Conservation (phyloP, 2,113 vertebrate genomes). For the Candoia aspera region DNA sequence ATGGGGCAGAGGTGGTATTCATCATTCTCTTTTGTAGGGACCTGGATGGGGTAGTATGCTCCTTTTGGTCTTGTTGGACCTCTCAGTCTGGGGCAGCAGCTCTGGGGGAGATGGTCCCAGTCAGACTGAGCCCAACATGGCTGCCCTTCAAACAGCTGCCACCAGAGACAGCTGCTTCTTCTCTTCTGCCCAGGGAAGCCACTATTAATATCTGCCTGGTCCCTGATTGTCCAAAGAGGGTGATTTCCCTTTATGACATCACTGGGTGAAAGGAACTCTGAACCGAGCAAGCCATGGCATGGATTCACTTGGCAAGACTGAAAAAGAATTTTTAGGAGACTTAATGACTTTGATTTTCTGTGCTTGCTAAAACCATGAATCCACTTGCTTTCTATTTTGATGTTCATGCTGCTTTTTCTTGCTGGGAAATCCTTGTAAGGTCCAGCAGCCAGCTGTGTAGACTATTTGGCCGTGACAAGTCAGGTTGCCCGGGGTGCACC, state of each 20-base stretch:
- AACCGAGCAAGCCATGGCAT: background rate
- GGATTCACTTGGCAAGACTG: background rate
- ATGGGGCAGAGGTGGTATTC: background rate
- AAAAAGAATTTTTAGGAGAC: background rate
- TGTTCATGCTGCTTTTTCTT: no score
- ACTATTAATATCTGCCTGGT: background rate
- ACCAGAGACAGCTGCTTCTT: background rate
- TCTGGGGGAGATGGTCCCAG: background rate
- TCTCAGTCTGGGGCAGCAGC: background rate
- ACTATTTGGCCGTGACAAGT: no score
- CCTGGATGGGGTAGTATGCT: background rate
- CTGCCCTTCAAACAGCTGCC: no score
- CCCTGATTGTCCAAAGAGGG: background rate
- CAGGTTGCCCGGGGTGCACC: no score
- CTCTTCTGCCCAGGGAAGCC: background rate
- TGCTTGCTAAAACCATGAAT: background rate
- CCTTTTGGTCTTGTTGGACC: background rate
- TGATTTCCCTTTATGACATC: background rate
- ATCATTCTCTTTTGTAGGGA: background rate
- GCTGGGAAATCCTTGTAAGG: no score
- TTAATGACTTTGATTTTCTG: background rate
- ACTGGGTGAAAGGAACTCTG: background rate
- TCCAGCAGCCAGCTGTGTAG: no score
- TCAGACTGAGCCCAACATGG: background rate
- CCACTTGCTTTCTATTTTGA: conserved; percentile 10